Base-by-base conservation (phyloP, 2,797 vertebrate genomes). In the Vireo griseus region DNA sequence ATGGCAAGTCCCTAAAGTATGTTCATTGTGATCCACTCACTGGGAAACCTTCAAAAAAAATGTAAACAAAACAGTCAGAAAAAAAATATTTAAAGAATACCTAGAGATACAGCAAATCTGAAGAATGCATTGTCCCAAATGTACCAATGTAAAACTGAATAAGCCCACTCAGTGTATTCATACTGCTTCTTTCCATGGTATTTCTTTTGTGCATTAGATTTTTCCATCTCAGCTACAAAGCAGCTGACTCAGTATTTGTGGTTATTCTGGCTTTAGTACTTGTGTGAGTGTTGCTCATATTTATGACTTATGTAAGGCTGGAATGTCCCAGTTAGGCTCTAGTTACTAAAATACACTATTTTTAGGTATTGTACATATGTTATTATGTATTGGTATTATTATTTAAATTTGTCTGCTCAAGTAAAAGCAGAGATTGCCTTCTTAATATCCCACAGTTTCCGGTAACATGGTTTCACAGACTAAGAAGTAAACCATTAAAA, bases 1-100 rank as follows among this genome's bases (percentile, higher is more conserved):
- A 99, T 97, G 99, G 99, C 98, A 97, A 98, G 97, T 98, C 98
- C 98, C 99, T 99, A 99, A 98, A 98, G 98, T 98, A 98, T 97
- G 98, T 97, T 99, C 99, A 99, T 99, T 97, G 96, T 99, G 99
- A 98, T 98, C 99, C 99, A 97, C 98, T 99, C 98, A 98, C 97
- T 98, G 98, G 98, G 97, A 98, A 98, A 98, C 98, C 98, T 98
- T 97, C 10, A 0, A 57, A 77, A 77, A 42, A 97, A 97, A 97
- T 0, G 92, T 90, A 97, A 97, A 97, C 73, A 97, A 92, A 95
- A 97, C 61, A 97, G 96, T 97, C 95, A 97, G 91, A 35, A 96
- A 95, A 95, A 94, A 96, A 92, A 67, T 54, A 91, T 75, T 75
- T 83, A 5, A 93, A 89, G 17, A 74, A 72, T 44, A 94, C 26